Base-by-base conservation (phyloP, 1,140 invertebrate genomes). In the Anthonomus grandis region DNA sequence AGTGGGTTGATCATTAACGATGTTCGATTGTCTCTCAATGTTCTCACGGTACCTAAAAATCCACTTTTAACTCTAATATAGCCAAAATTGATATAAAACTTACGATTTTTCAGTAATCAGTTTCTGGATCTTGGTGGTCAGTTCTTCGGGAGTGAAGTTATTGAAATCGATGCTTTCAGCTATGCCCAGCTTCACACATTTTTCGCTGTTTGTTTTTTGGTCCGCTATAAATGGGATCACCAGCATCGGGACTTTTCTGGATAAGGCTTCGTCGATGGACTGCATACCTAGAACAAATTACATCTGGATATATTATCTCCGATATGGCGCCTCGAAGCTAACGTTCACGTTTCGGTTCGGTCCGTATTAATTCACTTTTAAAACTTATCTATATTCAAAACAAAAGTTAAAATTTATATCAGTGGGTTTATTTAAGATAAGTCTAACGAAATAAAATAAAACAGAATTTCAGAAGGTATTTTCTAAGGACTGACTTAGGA, bases 231-330 rank as follows among this genome's bases (percentile, higher is more conserved):
- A 67, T 17, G 75, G 76, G 18, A 77, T 70, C 13, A 68, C 66
- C 1, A 84, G 44, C 10, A 83, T 60, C 0, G 82, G 81, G 3
- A 81, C 75, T 25, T 74, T 74, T 57, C 69, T 67, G 39, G 75
- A 71, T 0, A 77, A 66, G 10, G 76, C 73, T 64, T 82, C 80
- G 48, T 75, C 75, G 8, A 73, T 64, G 17, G 79, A 78, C 31
- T 79, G 73, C n/a, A 75, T 62, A 13, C 79, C 79, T 56, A 22
- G 23, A 21, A 17, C 18, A 24, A 2, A 22, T 9, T 9, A 22
- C 10, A n/a, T n/a, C n/a, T n/a, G n/a, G n/a, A n/a, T n/a, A n/a
- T n/a, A n/a, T n/a, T n/a, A n/a, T n/a, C n/a, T n/a, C n/a, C n/a
- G n/a, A n/a, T n/a, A n/a, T n/a, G n/a, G n/a, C n/a, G n/a, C n/a